These are phyloP conservation scores for Lamprologus sp. DNA, from an alignment of 2,113 vertebrate genomes.

Conservation along the genomic window DNA sequence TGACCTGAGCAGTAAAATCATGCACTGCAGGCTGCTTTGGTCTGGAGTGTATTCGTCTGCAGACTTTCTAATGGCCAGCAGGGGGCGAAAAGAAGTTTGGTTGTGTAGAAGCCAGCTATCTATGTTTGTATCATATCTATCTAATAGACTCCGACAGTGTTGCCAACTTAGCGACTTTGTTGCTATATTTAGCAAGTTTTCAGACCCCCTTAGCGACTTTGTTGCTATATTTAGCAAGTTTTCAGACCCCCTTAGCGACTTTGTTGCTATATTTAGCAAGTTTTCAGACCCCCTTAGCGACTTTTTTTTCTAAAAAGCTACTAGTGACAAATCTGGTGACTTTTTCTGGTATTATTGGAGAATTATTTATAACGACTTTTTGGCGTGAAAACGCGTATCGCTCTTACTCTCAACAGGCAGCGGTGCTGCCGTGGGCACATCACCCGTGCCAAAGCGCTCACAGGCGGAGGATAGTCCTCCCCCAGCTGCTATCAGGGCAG, in stretches of 20 bases:
- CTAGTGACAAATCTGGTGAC: too few species aligned
- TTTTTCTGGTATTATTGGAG: too few species aligned
- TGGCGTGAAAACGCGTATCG: rapidly evolving
- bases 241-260: too few species aligned
- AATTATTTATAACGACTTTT: too few species aligned
- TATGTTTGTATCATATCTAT: background rate
- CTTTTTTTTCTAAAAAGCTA: rapidly evolving
- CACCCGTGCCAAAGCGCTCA: too few species aligned
- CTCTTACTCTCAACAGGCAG: too few species aligned
- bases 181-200: rapidly evolving
- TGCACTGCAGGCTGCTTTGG: background rate
- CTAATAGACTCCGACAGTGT: background rate
- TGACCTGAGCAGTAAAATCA: background rate
- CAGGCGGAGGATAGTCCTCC: too few species aligned
- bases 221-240: too few species aligned
- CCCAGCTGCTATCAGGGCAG: rapidly evolving
- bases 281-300: too few species aligned
- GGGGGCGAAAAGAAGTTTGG: background rate
- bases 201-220: rapidly evolving
- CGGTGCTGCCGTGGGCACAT: rapidly evolving
- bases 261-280: too few species aligned
- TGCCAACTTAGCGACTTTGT: too few species aligned
- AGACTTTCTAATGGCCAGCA: background rate
- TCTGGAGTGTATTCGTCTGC: background rate
- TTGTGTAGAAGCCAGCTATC: background rate